Base-by-base conservation (phyloP, 2,113 vertebrate genomes). In the Xiphophorus couchianus region DNA sequence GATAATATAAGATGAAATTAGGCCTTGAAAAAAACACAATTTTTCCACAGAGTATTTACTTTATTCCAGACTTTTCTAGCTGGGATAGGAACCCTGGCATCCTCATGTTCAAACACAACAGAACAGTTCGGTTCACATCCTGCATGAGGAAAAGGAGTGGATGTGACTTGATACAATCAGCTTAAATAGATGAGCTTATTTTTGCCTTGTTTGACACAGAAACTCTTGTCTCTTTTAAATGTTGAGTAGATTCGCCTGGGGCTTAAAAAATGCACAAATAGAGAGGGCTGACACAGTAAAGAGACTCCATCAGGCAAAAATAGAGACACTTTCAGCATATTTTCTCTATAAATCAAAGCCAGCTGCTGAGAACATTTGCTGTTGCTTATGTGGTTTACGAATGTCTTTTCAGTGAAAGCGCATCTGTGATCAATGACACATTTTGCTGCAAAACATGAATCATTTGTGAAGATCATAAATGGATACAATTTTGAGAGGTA, bases 141-240 rank as follows among this genome's bases (percentile, higher is more conserved):
- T 66, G 67, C 39, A 28, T 10, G 73, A 65, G 33, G 14, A 42
- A 62, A 74, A 78, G 11, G 54, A 73, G 31, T 12, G 11, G 48
- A 82, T 63, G 69, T 63, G 80, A 84, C 62, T 62, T 77, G 68
- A 54, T 48, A 69, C 31, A 37, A 80, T 54, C 65, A 77, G 74
- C 19, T n/a, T 39, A 14, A 75, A 86, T 42, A 81, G 62, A 86
- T 80, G 7, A 83, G 65, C 42, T 80, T 76, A 81, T 80, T 87
- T 83, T 77, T 64, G 62, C 73, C 73, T 70, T 62, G 73, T 83
- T 76, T 81, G 79, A 81, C 71, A 72, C 60, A 79, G 62, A 67
- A 66, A 78, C 65, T 76, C 81, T 70, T 61, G 63, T 82, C 78
- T 89, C 62, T 73, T 82, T 90, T 84, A 87, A 83, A 83, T 84